These are phyloP conservation scores for Cerceris rybyensis DNA, from an alignment of 2,888 invertebrate genomes.

Conservation along the genomic window DNA sequence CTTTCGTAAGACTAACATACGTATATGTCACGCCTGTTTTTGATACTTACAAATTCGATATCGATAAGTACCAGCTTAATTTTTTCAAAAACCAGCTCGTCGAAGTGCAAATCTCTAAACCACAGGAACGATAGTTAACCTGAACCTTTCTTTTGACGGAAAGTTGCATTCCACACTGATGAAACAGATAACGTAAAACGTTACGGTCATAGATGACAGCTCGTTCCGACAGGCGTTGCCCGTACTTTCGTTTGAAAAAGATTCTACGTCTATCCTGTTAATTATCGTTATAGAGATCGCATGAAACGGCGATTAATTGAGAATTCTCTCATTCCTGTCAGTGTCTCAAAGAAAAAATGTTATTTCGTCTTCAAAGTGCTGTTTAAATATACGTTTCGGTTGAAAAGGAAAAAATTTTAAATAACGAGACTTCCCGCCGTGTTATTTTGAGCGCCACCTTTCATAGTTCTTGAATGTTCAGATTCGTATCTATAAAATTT, in stretches of 20 bases:
- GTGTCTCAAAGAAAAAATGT: no score
- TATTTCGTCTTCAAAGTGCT: no score
- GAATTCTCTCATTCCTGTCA: neutral
- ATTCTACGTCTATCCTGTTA: neutral
- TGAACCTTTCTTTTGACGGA: constrained; percentile 69
- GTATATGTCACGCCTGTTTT: neutral
- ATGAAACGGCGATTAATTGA: neutral
- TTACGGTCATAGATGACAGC: constrained; percentile 43
- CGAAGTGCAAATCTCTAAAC: constrained; percentile 72
- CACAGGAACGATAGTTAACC: constrained; percentile 71
- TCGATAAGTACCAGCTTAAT: constrained; percentile 71
- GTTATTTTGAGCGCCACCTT: no score
- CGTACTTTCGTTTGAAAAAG: neutral
- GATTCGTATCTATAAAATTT: no score
- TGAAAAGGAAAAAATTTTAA: no score
- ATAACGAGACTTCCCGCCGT: no score
- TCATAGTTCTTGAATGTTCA: no score
- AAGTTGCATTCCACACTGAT: constrained; percentile 73
- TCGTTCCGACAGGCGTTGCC: constrained; percentile 36
- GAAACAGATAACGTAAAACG: constrained; percentile 48
- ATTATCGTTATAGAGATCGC: neutral
- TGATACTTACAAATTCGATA: constrained; percentile 71
- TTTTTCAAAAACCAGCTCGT: constrained; percentile 73
- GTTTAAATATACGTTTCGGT: no score
- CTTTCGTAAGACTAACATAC: no score